Evolutionary conservation across 2,797 vertebrate genomes (phyloP).

Genomic region (Tapirus indicus): DNA sequence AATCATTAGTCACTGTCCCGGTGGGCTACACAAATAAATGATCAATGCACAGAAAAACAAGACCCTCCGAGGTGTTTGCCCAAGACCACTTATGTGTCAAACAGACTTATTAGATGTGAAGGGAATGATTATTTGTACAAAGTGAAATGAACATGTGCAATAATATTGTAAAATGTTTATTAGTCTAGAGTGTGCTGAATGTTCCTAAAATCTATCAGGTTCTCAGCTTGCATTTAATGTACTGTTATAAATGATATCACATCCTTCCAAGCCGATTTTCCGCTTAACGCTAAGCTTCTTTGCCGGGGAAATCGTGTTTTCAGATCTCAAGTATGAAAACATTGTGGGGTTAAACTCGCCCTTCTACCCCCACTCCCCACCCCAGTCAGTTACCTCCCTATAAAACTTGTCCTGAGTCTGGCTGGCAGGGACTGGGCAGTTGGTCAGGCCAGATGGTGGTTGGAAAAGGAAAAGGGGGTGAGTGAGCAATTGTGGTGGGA

Average conservation of each 20-base stretch:
- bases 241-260: conserved; percentile 93
- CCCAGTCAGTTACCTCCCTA: conserved; percentile 78
- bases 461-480: conserved; percentile 9
- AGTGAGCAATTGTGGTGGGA: not conserved
- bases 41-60: conserved; percentile 90
- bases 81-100: conserved; percentile 92
- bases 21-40: conserved; percentile 89
- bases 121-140: conserved; percentile 93
- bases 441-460: conserved; percentile 46
- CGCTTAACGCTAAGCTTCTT: conserved; percentile 89
- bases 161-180: conserved; percentile 94
- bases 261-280: conserved; percentile 93
- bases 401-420: conserved; percentile 67
- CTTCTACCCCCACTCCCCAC: not conserved
- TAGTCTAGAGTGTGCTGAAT: conserved; percentile 93
- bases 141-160: conserved; percentile 93
- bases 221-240: conserved; percentile 94
- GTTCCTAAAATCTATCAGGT: conserved; percentile 94
- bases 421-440: conserved; percentile 48
- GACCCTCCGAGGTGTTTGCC: conserved; percentile 91
- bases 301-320: conserved; percentile 88
- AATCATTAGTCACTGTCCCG: conserved; percentile 88
- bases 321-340: conserved; percentile 87
- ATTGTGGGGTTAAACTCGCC: conserved; percentile 81
- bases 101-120: conserved; percentile 94